Base-by-base conservation (phyloP, 2,797 vertebrate genomes). In the Hippocampus kuda region DNA sequence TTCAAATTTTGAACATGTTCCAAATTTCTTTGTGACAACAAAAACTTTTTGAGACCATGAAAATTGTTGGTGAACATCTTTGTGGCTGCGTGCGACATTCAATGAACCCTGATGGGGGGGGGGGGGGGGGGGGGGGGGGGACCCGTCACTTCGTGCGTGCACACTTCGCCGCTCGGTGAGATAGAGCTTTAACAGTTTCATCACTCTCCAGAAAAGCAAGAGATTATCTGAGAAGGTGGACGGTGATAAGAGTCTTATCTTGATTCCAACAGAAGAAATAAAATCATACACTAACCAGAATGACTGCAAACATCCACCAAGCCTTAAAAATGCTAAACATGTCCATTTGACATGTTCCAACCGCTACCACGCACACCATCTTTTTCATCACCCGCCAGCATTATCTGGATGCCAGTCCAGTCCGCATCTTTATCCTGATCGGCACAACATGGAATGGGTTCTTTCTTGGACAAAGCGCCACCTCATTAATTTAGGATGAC, bases 191-290 rank as follows among this genome's bases (percentile, higher is more conserved):
- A 68, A 70, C 66, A 0, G 59, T 69, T 67, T 68, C 63, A 34
- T 60, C 10, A 20, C 62, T 71, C 18, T 69, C 75, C 72, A 79
- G 75, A 75, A 69, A 79, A 72, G 67, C 69, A 63, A 77, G 67
- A 81, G 77, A 81, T 82, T 59, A 70, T 27, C 66, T 11, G 65
- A 75, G 76, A 77, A 66, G 70, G 70, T 4, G 15, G 74, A 70
- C 20, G 10, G 68, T 56, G 62, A 80, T 78, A 71, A 72, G 4
- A 57, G 49, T 68, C 68, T 74, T 79, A 80, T 78, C 77, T 77
- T 0, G 26, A 77, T 77, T 59, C 60, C 68, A 64, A 63, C 68
- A n/a, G n/a, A n/a, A 44, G 62, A 26, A 26, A 65, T 46, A 26
- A 26, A 26, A 26, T 15, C n/a, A 65, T 16, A 5, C 5, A 44